A percentile compares a stretch with the other conserved stretches of the same genome.
Evolutionary conservation across 2,113 vertebrate species (phyloP).

Genomic region (Kryptolebias marmoratus): DNA sequence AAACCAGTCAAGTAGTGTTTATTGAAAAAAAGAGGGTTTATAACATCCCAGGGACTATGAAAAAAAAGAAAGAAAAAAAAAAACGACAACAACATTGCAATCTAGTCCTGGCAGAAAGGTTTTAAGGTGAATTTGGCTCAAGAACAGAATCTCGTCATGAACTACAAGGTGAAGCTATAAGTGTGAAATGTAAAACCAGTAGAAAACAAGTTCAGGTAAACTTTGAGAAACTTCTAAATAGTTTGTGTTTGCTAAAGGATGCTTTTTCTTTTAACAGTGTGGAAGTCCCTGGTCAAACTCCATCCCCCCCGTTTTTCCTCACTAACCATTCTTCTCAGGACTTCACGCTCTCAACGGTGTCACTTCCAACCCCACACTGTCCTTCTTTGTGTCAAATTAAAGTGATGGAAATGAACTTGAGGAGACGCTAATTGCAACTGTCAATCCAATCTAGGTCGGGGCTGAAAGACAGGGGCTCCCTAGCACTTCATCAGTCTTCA

Average conservation of each 20-base stretch:
- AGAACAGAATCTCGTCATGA: background rate
- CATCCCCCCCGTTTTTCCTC: conserved; percentile 31
- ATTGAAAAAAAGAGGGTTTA: conserved; percentile 14
- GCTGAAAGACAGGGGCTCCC: conserved; percentile 79
- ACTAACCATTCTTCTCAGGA: conserved; percentile 44
- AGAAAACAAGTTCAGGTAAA: background rate
- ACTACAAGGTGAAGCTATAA: background rate
- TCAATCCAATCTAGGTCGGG: conserved; percentile 81
- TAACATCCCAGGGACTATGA: background rate
- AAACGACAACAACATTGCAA: background rate
- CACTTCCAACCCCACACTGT: conserved; percentile 65
- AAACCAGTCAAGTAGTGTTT: conserved; percentile 21
- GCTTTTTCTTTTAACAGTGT: background rate
- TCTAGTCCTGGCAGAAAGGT: background rate
- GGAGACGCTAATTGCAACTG: conserved; percentile 84
- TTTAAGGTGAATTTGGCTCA: conserved; percentile 1
- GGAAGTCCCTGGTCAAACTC: conserved; percentile 44
- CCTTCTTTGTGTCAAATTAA: conserved; percentile 82
- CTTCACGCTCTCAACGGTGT: conserved; percentile 49
- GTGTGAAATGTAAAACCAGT: too few relatives aligned
- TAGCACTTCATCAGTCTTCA: conserved; percentile 86
- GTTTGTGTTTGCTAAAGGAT: background rate
- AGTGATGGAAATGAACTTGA: conserved; percentile 85
- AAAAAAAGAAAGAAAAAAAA: background rate
- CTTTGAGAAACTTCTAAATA: too few relatives aligned